These are phyloP conservation scores for Meriones unguiculatus DNA, from an alignment of 2,113 vertebrate species.

Conservation along the genomic window DNA sequence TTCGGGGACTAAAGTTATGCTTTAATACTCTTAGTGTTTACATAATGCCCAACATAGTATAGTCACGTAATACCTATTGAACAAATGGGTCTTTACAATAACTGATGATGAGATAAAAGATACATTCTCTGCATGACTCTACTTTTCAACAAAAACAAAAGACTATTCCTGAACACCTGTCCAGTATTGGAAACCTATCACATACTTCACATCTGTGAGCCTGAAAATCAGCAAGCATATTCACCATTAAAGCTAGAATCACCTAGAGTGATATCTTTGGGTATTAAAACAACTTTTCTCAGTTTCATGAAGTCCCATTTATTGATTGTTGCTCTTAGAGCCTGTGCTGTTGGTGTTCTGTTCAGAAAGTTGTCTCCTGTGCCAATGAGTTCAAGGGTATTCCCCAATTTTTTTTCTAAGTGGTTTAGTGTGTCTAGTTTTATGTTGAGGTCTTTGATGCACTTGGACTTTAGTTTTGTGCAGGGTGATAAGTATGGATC, in stretches of 20 bases:
- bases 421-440: too few relatives aligned
- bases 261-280: slow-evolving; percentile 51
- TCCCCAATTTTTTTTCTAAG: too few relatives aligned
- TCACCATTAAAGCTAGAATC: slow-evolving; percentile 54
- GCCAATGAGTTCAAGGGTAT: too few relatives aligned
- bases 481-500: too few relatives aligned
- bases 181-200: neutral
- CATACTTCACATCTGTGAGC: slow-evolving; percentile 1
- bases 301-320: too few relatives aligned
- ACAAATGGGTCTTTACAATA: slow-evolving; percentile 13
- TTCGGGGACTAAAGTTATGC: slow-evolving; percentile 48
- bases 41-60: neutral
- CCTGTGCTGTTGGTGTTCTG: too few relatives aligned
- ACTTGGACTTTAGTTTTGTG: too few relatives aligned
- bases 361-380: too few relatives aligned
- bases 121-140: slow-evolving; percentile 20
- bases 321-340: too few relatives aligned
- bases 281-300: slow-evolving; percentile 20
- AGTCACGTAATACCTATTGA: slow-evolving; percentile 16
- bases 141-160: slow-evolving; percentile 51
- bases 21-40: neutral
- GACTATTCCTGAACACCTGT: neutral
- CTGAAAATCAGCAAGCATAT: slow-evolving; percentile 14
- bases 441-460: too few relatives aligned
- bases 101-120: slow-evolving; percentile 16